Percentiles rank a stretch among this genome's conserved stretches.
phyloP scores from a whole-genome alignment of 2,113 vertebrate genomes.

The Anhinga anhinga region DNA sequence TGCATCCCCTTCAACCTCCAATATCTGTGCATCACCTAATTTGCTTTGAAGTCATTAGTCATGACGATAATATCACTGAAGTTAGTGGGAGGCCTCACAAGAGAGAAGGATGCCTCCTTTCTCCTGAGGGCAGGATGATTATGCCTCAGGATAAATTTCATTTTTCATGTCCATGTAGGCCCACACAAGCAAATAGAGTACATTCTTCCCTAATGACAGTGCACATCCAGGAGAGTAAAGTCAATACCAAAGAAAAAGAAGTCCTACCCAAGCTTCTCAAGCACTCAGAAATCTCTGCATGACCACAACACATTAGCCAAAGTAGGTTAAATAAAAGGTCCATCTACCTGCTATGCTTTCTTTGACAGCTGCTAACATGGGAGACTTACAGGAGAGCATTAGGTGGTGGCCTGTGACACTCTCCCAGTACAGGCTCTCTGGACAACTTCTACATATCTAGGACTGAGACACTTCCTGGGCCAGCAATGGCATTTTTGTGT shows the following conservation, averaged over 20 bases:
- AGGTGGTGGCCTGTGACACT: neutral
- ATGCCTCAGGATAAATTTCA: neutral
- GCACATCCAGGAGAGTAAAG: neutral
- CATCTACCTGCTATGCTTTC: neutral
- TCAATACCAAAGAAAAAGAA: neutral
- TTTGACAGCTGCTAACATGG: neutral
- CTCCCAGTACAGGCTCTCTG: neutral
- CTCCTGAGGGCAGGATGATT: neutral
- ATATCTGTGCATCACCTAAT: neutral
- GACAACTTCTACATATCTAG: neutral
- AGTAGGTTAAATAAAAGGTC: neutral
- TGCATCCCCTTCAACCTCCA: neutral
- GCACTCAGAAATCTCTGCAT: neutral
- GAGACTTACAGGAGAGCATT: neutral
- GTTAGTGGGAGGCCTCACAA: neutral
- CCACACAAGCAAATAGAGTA: neutral
- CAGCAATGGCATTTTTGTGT: neutral
- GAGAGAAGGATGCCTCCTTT: neutral
- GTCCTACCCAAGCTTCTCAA: neutral
- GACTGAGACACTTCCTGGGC: neutral
- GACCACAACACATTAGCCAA: neutral
- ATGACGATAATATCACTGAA: neutral
- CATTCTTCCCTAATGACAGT: neutral
- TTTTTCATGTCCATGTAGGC: neutral
- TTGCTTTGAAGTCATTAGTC: neutral